Evolutionary conservation across 2,797 vertebrate genomes (phyloP).

Genomic region (Jordanella pulchra): DNA sequence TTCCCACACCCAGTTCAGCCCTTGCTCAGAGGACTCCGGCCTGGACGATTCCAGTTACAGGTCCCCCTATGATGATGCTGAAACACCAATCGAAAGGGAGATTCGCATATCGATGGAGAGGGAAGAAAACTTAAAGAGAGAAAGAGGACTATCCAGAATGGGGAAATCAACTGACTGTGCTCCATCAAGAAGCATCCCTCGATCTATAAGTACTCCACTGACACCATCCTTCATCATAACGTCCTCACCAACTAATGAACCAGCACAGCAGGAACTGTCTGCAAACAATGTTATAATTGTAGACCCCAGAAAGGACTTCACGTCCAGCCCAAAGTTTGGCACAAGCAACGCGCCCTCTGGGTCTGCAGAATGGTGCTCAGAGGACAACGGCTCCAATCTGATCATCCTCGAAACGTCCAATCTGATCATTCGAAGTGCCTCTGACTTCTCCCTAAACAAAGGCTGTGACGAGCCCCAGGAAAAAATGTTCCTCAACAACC

Average conservation of each 20-base stretch:
- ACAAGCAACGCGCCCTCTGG: slow-evolving; percentile 48
- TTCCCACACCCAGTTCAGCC: slow-evolving; percentile 78
- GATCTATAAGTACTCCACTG: slow-evolving; percentile 73
- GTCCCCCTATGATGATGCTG: slow-evolving; percentile 77
- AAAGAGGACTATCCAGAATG: slow-evolving; percentile 74
- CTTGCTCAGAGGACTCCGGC: slow-evolving; percentile 83
- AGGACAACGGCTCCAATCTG: slow-evolving; percentile 72
- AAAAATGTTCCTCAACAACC: slow-evolving; percentile 82
- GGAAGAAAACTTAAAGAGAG: slow-evolving; percentile 75
- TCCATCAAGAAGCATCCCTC: slow-evolving; percentile 69
- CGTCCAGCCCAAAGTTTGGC: slow-evolving; percentile 49
- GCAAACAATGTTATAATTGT: slow-evolving; percentile 78
- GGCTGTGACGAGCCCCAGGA: slow-evolving; percentile 73
- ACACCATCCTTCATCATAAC: slow-evolving; percentile 83
- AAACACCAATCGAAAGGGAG: slow-evolving; percentile 79
- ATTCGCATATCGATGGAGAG: slow-evolving; percentile 77
- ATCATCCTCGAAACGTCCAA: slow-evolving; percentile 82
- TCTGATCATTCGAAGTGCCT: slow-evolving; percentile 82
- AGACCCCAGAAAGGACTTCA: slow-evolving; percentile 68
- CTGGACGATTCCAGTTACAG: slow-evolving; percentile 81
- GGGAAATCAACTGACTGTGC: slow-evolving; percentile 73
- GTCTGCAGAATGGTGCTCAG: slow-evolving; percentile 68
- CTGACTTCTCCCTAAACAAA: slow-evolving; percentile 80
- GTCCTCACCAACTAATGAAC: slow-evolving; percentile 76
- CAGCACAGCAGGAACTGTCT: slow-evolving; percentile 68